phyloP scores from a whole-genome alignment of 2,113 vertebrate species.

The Crypturellus undulatus region DNA sequence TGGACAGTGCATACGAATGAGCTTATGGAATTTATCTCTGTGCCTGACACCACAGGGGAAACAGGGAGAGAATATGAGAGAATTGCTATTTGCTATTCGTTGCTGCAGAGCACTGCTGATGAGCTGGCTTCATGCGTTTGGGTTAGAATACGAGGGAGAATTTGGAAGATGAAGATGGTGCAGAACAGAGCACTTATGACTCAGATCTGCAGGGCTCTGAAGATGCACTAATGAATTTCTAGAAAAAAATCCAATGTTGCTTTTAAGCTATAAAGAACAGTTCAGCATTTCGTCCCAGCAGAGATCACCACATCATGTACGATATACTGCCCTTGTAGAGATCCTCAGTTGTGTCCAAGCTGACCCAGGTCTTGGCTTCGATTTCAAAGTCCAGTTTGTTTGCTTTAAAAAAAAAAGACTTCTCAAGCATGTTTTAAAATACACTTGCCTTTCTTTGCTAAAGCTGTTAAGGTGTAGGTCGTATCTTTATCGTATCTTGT shows the following conservation, averaged over 20 bases:
- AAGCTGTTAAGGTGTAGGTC: neutral
- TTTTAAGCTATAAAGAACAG: neutral
- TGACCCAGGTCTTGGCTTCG: neutral
- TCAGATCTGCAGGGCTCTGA: slow-evolving; percentile 33
- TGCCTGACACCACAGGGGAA: neutral
- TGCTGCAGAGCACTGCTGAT: neutral
- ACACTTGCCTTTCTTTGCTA: neutral
- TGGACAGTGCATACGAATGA: slow-evolving; percentile 64
- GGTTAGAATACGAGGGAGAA: neutral
- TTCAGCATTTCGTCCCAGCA: neutral
- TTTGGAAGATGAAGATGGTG: neutral
- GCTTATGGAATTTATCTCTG: neutral
- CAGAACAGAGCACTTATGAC: slow-evolving; percentile 9
- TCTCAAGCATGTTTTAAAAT: neutral
- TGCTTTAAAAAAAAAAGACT: neutral
- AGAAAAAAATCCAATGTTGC: neutral
- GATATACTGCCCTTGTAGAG: neutral
- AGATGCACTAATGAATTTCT: neutral
- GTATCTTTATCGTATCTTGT: neutral
- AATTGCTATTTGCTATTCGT: slow-evolving; percentile 9
- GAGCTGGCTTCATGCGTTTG: slow-evolving; percentile 11
- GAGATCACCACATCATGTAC: neutral
- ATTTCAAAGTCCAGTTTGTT: neutral
- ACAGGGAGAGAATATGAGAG: neutral
- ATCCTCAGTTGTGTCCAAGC: neutral